These are phyloP conservation scores for Volucella inflata DNA, from an alignment of 2,888 invertebrate genomes.

Conservation along the genomic window DNA sequence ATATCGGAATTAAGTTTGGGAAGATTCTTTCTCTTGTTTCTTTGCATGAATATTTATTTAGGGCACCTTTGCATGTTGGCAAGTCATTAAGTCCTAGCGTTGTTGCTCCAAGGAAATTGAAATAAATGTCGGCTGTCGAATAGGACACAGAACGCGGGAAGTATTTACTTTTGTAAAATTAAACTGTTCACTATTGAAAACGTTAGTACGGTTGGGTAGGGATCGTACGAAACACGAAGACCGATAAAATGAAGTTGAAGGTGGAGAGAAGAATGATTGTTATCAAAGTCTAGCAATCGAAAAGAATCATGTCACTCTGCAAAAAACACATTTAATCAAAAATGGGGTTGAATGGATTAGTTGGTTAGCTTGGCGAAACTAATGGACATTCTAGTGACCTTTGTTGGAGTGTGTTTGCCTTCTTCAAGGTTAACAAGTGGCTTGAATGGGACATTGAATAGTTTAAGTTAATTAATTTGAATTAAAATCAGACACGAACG, in stretches of 20 bases:
- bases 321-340: slow-evolving; percentile 69
- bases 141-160: slow-evolving; percentile 76
- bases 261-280: slow-evolving; percentile 26
- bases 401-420: slow-evolving; percentile 51
- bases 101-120: slow-evolving; percentile 79
- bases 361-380: slow-evolving; percentile 38
- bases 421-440: slow-evolving; percentile 69
- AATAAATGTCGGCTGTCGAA: slow-evolving; percentile 79
- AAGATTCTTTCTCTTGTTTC: slow-evolving; percentile 3
- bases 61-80: slow-evolving; percentile 81
- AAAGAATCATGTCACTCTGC: slow-evolving; percentile 68
- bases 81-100: slow-evolving; percentile 80
- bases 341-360: slow-evolving; percentile 58
- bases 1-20: neutral
- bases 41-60: slow-evolving; percentile 68
- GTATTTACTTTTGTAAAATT: slow-evolving; percentile 79
- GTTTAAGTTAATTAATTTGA: slow-evolving; percentile 56
- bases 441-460: slow-evolving; percentile 30
- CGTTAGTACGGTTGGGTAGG: neutral
- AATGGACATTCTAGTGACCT: slow-evolving; percentile 67
- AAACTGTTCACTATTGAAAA: slow-evolving; percentile 46
- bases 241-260: slow-evolving; percentile 54
- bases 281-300: slow-evolving; percentile 59
- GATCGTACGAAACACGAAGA: slow-evolving; percentile 49
- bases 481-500: slow-evolving; percentile 30